Conservation (phyloP, 2,888 invertebrate species). For the Lasioglossum lativentre region DNA sequence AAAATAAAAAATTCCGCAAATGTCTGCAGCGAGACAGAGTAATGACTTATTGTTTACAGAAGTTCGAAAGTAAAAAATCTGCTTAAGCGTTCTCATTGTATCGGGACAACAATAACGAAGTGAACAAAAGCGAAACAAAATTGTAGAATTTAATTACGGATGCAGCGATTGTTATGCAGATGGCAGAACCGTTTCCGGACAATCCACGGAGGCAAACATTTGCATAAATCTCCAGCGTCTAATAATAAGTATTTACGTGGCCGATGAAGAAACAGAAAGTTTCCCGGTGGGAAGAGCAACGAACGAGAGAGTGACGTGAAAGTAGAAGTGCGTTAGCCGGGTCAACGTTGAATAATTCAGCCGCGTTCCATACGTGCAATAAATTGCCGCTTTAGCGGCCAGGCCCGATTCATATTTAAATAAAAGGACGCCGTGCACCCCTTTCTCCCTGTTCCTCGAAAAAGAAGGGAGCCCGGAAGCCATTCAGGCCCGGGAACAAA, state of each 20-base stretch:
- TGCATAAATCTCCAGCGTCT: not conserved
- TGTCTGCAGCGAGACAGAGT: not conserved
- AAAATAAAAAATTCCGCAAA: not conserved
- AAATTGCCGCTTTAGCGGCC: slow-evolving; percentile 10
- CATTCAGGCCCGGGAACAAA: slow-evolving; percentile 44
- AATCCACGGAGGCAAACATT: not conserved
- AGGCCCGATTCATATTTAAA: slow-evolving; percentile 21
- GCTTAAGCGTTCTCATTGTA: no score
- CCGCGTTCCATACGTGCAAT: slow-evolving; percentile 3
- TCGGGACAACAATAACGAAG: not conserved
- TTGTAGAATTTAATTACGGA: not conserved
- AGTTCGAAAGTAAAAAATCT: no score
- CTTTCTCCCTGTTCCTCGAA: slow-evolving; percentile 7
- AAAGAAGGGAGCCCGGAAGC: slow-evolving; percentile 23
- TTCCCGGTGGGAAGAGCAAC: not conserved
- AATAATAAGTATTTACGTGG: not conserved
- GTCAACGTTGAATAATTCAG: slow-evolving; percentile 25
- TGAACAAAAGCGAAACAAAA: not conserved
- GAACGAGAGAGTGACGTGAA: not conserved
- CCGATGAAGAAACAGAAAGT: not conserved
- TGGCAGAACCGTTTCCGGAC: not conserved
- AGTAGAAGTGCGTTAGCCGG: not conserved
- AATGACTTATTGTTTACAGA: not conserved
- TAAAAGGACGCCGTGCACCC: not conserved
- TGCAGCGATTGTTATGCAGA: not conserved